A percentile compares a stretch with the other conserved stretches of the same genome.
Evolutionary conservation across 2,113 vertebrate species (phyloP).

Genomic region (Oryzias melastigma): DNA sequence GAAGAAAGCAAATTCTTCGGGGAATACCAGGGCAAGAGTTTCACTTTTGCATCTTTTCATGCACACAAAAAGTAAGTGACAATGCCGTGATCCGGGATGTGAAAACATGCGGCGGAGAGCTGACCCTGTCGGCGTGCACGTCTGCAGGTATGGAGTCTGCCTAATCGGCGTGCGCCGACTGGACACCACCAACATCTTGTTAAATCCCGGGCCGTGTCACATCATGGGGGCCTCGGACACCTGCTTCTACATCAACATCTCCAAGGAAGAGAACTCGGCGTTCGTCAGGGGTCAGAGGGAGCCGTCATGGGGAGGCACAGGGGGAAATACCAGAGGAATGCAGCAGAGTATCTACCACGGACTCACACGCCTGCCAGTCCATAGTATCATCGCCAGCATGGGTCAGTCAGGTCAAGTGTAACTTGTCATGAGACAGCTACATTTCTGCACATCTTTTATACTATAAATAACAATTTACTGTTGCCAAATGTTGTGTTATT

Average conservation of each 20-base stretch:
- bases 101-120: neutral
- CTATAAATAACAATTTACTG: slow-evolving; percentile 30
- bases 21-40: slow-evolving; percentile 85
- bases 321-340: slow-evolving; percentile 65
- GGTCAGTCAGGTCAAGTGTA: slow-evolving; percentile 68
- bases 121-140: slow-evolving; percentile 5
- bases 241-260: slow-evolving; percentile 86
- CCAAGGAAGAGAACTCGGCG: slow-evolving; percentile 85
- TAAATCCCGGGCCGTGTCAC: slow-evolving; percentile 83
- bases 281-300: slow-evolving; percentile 80
- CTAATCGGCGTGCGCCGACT: slow-evolving; percentile 80
- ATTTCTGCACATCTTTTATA: slow-evolving; percentile 6
- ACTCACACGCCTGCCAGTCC: slow-evolving; percentile 82
- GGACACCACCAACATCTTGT: slow-evolving; percentile 81
- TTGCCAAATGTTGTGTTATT: slow-evolving; percentile 35
- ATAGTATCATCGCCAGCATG: slow-evolving; percentile 87
- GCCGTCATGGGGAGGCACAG: slow-evolving; percentile 60
- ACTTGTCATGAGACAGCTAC: slow-evolving; percentile 7
- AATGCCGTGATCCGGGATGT: neutral
- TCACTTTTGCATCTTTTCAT: slow-evolving; percentile 85
- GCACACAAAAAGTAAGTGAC: slow-evolving; percentile 82
- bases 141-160: slow-evolving; percentile 81
- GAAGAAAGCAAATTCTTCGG: slow-evolving; percentile 86
- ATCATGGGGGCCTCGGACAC: slow-evolving; percentile 82
- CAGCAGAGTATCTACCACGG: slow-evolving; percentile 81